These are phyloP conservation scores for Amblyopsis hoosieri DNA, from an alignment of 2,797 vertebrate species.

Conservation along the genomic window DNA sequence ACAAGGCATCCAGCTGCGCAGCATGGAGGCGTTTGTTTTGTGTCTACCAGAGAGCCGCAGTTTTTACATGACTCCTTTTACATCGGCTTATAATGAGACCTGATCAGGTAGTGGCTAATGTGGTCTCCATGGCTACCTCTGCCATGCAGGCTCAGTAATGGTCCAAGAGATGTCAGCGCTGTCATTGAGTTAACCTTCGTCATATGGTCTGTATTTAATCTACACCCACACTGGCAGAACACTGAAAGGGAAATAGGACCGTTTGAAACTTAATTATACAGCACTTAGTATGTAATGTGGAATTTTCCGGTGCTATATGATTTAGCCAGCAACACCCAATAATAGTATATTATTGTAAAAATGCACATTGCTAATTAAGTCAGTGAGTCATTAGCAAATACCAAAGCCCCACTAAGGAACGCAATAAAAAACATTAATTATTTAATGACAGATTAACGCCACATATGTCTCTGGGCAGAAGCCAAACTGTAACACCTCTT, in stretches of 20 bases:
- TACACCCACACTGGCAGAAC: neutral
- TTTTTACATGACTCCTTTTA: conserved; percentile 12
- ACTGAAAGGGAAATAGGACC: neutral
- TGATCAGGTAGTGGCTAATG: neutral
- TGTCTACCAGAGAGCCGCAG: conserved; percentile 17
- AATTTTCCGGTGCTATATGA: conserved; percentile 24
- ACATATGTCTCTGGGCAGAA: conserved; percentile 35
- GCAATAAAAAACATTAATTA: conserved; percentile 31
- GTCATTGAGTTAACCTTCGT: conserved; percentile 10
- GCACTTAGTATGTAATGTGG: neutral
- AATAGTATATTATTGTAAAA: neutral
- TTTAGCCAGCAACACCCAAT: conserved; percentile 7
- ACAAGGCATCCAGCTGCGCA: conserved; percentile 54
- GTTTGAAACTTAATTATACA: neutral
- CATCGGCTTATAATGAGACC: conserved; percentile 6
- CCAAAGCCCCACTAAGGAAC: conserved; percentile 29
- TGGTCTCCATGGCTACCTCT: neutral
- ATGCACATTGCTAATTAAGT: conserved; percentile 1
- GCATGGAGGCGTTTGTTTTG: conserved; percentile 39
- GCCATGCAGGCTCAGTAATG: neutral
- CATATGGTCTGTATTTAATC: conserved; percentile 6
- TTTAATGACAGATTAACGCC: conserved; percentile 40
- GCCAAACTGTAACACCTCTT: conserved; percentile 63
- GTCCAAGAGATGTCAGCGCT: neutral
- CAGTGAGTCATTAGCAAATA: conserved; percentile 24